phyloP scores from a whole-genome alignment of 2,888 invertebrate species.

The Leptothorax acervorum region DNA sequence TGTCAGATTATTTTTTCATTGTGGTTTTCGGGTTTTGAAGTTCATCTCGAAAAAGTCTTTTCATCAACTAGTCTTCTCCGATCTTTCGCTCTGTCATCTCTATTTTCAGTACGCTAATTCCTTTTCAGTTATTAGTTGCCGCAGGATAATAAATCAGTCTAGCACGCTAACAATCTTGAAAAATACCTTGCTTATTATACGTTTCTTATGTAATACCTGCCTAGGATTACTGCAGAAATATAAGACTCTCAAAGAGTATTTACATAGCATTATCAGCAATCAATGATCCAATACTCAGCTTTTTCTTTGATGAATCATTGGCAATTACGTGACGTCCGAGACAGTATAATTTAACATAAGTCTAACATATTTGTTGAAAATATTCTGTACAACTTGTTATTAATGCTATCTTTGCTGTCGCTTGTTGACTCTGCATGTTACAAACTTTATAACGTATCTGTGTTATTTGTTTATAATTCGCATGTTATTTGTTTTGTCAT shows the following conservation, averaged over 20 bases:
- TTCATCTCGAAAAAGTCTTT: background rate
- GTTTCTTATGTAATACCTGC: background rate
- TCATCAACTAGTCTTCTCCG: background rate
- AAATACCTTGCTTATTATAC: background rate
- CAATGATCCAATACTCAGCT: background rate
- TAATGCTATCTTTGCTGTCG: background rate
- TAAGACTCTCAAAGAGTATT: background rate
- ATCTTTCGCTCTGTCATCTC: background rate
- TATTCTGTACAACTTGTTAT: background rate
- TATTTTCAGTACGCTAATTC: background rate
- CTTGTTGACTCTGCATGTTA: conserved; percentile 15
- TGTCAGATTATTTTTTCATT: background rate
- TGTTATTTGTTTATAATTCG: background rate
- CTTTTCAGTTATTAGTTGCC: background rate
- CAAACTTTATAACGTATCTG: background rate
- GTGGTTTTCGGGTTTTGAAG: background rate
- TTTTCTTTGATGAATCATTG: conserved; percentile 14
- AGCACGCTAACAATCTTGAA: background rate
- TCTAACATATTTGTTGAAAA: conserved; percentile 7
- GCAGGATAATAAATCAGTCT: conserved; percentile 5
- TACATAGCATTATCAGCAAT: background rate
- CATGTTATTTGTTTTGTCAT: conserved; percentile 4
- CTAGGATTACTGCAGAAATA: background rate
- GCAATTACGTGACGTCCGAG: conserved; percentile 1
- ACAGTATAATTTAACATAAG: conserved; percentile 10